These are phyloP conservation scores for Bergia sp. DNA, from an alignment of 92 coral and sea anemone species.

Conservation along the genomic window DNA sequence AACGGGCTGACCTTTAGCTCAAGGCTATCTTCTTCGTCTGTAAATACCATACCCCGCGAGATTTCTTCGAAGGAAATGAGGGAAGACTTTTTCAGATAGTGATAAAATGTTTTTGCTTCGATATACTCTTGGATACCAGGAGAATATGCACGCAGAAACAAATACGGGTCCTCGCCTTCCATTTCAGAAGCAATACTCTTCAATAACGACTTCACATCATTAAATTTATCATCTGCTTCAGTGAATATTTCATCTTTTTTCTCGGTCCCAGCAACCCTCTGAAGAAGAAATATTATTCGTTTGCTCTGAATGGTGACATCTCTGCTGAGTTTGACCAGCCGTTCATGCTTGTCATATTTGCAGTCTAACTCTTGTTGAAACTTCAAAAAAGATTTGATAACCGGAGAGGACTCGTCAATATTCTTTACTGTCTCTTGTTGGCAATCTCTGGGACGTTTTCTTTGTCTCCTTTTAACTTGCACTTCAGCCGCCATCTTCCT, in stretches of 20 bases:
- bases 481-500: slow-evolving; percentile 59
- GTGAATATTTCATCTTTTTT: slow-evolving; percentile 60
- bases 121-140: slow-evolving; percentile 95
- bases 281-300: slow-evolving; percentile 80
- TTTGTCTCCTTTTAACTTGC: slow-evolving; percentile 30
- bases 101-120: slow-evolving; percentile 82
- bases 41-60: slow-evolving; percentile 61
- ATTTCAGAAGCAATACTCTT: slow-evolving; percentile 84
- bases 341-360: slow-evolving; percentile 89
- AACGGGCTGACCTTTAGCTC: slow-evolving; percentile 69
- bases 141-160: slow-evolving; percentile 81
- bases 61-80: slow-evolving; percentile 76
- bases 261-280: slow-evolving; percentile 76
- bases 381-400: slow-evolving; percentile 65
- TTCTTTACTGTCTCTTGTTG: slow-evolving; percentile 44
- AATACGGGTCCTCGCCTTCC: slow-evolving; percentile 78
- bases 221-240: slow-evolving; percentile 86
- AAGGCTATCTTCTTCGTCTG: slow-evolving; percentile 41
- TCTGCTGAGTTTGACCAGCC: slow-evolving; percentile 91
- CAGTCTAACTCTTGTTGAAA: slow-evolving; percentile 83
- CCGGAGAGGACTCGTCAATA: slow-evolving; percentile 67
- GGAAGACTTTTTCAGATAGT: slow-evolving; percentile 71
- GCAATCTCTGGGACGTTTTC: slow-evolving; percentile 37
- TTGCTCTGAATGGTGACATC: slow-evolving; percentile 95
- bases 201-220: slow-evolving; percentile 68